Conservation (phyloP, 2,113 vertebrate species). For the Calonectris borealis region DNA sequence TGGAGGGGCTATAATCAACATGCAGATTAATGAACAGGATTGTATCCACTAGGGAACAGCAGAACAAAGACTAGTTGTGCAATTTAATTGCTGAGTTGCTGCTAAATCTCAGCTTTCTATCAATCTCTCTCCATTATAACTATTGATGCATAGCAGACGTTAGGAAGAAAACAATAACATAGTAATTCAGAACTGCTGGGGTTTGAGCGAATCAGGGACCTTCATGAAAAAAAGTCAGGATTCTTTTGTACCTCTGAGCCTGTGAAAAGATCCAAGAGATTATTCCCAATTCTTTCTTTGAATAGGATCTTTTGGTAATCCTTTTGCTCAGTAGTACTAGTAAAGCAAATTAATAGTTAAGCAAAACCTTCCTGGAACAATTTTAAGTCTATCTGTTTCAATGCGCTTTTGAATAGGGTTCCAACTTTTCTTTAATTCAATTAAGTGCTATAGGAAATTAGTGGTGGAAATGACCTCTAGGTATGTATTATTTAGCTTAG, state of each 20-base stretch:
- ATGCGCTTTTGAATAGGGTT: slow-evolving; percentile 39
- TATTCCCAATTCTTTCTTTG: slow-evolving; percentile 43
- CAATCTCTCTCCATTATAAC: slow-evolving; percentile 72
- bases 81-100: slow-evolving; percentile 80
- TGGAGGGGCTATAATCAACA: slow-evolving; percentile 73
- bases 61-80: slow-evolving; percentile 75
- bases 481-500: slow-evolving; percentile 31
- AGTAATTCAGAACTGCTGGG: slow-evolving; percentile 67
- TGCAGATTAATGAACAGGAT: slow-evolving; percentile 79
- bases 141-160: slow-evolving; percentile 71
- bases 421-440: slow-evolving; percentile 50
- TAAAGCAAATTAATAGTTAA: slow-evolving; percentile 58
- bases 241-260: slow-evolving; percentile 31
- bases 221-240: slow-evolving; percentile 29
- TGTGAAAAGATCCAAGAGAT: slow-evolving; percentile 27
- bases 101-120: slow-evolving; percentile 74
- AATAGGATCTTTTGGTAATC: neutral
- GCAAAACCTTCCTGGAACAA: slow-evolving; percentile 25
- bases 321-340: slow-evolving; percentile 36
- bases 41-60: slow-evolving; percentile 64
- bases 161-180: slow-evolving; percentile 70
- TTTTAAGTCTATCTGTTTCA: slow-evolving; percentile 31
- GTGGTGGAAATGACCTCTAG: slow-evolving; percentile 38
- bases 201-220: slow-evolving; percentile 39
- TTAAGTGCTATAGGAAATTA: slow-evolving; percentile 51